A percentile compares a stretch with the other conserved stretches of the same genome.
phyloP scores from a whole-genome alignment of 2,797 vertebrate genomes.

The Cercopithecus hamlyni region DNA sequence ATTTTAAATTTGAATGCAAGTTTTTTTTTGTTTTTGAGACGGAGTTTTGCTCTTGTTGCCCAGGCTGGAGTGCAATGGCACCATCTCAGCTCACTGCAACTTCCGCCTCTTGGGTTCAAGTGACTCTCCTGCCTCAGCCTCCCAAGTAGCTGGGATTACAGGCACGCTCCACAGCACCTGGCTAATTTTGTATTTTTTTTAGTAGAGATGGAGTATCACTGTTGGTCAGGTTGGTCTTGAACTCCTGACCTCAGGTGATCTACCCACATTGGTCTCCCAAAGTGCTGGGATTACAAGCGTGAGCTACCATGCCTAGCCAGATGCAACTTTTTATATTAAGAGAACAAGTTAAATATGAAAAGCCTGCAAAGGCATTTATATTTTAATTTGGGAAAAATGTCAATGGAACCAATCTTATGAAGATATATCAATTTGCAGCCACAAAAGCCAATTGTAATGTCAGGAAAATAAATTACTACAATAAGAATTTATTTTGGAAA shows the following conservation, averaged over 20 bases:
- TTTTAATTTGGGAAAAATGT: conserved; percentile 56
- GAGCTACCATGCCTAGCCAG: background rate
- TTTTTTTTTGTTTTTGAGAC: background rate
- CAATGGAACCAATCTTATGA: conserved; percentile 23
- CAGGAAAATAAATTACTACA: conserved; percentile 58
- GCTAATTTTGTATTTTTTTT: background rate
- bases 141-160: background rate
- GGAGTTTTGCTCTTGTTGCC: background rate
- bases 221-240: background rate
- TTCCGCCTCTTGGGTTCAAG: background rate
- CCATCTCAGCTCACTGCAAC: background rate
- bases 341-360: conserved; percentile 16
- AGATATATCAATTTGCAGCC: conserved; percentile 42
- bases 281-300: background rate
- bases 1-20: background rate
- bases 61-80: background rate
- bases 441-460: conserved; percentile 59
- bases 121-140: background rate
- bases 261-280: background rate
- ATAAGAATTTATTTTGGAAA: conserved; percentile 57
- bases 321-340: conserved; percentile 49
- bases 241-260: background rate
- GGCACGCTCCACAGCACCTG: background rate
- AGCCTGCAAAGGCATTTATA: background rate
- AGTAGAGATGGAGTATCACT: background rate